Evolutionary conservation across 2,888 invertebrate species (phyloP), one percentile per base, ranked within the genome.

Genomic region (Caenorhabditis auriculariae): DNA sequence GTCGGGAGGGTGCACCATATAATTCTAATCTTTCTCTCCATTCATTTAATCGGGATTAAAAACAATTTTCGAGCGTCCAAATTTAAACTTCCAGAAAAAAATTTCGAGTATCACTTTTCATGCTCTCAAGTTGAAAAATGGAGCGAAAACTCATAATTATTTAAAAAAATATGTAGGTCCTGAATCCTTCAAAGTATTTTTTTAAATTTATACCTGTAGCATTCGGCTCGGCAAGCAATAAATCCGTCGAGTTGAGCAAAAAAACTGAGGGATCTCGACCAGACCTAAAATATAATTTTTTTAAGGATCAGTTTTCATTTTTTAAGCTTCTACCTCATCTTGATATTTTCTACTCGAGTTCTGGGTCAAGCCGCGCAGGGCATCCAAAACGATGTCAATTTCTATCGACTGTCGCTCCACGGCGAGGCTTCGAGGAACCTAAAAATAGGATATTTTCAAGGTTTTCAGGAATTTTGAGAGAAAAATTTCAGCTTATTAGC

Each of bases 241-340:
- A 60, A 56, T 77, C 74, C 7, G 70, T 66, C 42, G 65, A 65
- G 26, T 74, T 72, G 52, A 79, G 56, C 41, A 76, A 52, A 47
- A n/a, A 79, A 79, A 19, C 74, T 54, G 6, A 79, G 62, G 3
- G 65, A 62, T 39, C 77, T 60, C 7, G 78, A 66, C 79, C 79
- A 79, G n/a, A 75, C 66, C 56, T 75, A 37, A 38, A 43, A 9
- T 15, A 37, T 7, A 4, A 24, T 39, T 28, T 5, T 4, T 28
- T 28, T 50, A 39, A 4, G 15, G n/a, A n/a, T 24, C n/a, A 27
- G 24, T 9, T 12, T 27, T 21, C 19, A 44, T 12, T n/a, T 44
- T 24, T 27, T 17, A 19, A 23, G 5, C 17, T 27, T 49, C 12
- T 35, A 63, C 67, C 52, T 73, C 70, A 53, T 68, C 67, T 29